These are phyloP conservation scores for Adrianichthys oophorus DNA, from an alignment of 2,797 vertebrate species.

Conservation along the genomic window DNA sequence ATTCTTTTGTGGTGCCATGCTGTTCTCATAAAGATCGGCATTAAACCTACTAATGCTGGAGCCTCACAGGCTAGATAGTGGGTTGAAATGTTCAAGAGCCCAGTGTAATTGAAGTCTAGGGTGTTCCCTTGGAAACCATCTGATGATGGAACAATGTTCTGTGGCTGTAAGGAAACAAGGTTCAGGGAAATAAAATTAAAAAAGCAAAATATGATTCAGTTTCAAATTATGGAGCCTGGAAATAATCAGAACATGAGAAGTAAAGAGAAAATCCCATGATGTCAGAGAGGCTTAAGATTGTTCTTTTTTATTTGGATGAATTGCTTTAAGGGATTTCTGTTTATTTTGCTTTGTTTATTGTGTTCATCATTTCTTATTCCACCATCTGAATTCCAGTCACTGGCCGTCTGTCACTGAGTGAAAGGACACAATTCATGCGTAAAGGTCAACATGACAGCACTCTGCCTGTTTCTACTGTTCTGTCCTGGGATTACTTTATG, in stretches of 20 bases:
- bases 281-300: not conserved
- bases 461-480: not conserved
- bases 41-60: not conserved
- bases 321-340: not conserved
- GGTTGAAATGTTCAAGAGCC: conserved; percentile 34
- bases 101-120: conserved; percentile 25
- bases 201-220: not conserved
- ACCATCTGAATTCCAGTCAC: conserved; percentile 6
- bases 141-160: not conserved
- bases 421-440: not conserved
- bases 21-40: too few relatives aligned
- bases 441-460: conserved; percentile 6
- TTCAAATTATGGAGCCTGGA: not conserved
- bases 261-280: not conserved
- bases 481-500: conserved; percentile 1
- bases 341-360: not conserved
- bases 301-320: not conserved
- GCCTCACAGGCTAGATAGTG: not conserved
- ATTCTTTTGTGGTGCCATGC: not conserved
- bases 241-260: not conserved
- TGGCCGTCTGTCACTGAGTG: not conserved
- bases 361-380: not conserved
- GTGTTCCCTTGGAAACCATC: conserved; percentile 60
- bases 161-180: too few relatives aligned
- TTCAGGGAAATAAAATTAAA: conserved; percentile 6